These are phyloP conservation scores for Pristionchus entomophagus DNA, from an alignment of 2,888 invertebrate genomes.

Conservation along the genomic window DNA sequence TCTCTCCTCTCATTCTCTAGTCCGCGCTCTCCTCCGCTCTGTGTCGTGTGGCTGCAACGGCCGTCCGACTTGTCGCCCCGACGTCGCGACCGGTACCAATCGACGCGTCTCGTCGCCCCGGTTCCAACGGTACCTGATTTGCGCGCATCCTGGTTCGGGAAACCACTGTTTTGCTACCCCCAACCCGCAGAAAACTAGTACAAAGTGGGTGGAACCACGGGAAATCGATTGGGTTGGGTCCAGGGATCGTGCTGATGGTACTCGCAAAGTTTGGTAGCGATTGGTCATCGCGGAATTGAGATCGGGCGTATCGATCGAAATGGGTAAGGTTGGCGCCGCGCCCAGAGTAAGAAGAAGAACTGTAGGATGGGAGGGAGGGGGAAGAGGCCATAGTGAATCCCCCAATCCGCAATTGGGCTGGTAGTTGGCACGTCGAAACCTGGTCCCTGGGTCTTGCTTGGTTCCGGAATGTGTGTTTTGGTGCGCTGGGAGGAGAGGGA, in stretches of 20 bases:
- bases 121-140: background rate
- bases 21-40: slow-evolving; percentile 2
- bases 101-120: slow-evolving; percentile 3
- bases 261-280: background rate
- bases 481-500: slow-evolving; percentile 5
- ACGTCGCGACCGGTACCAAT: background rate
- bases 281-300: background rate
- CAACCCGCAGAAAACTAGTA: background rate
- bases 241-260: background rate
- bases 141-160: background rate
- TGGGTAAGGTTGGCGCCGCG: slow-evolving; percentile 33
- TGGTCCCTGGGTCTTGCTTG: background rate
- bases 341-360: slow-evolving; percentile 2
- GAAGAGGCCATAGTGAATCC: background rate
- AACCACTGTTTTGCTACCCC: background rate
- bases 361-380: slow-evolving; percentile 8
- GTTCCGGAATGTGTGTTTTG: background rate
- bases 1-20: slow-evolving; percentile 38
- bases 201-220: background rate
- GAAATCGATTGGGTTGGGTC: background rate
- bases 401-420: background rate
- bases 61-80: background rate
- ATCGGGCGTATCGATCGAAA: slow-evolving; percentile 36
- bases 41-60: background rate
- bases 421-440: background rate